These are phyloP conservation scores for Penaeus monodon DNA, from an alignment of 2,888 invertebrate species.

Conservation along the genomic window DNA sequence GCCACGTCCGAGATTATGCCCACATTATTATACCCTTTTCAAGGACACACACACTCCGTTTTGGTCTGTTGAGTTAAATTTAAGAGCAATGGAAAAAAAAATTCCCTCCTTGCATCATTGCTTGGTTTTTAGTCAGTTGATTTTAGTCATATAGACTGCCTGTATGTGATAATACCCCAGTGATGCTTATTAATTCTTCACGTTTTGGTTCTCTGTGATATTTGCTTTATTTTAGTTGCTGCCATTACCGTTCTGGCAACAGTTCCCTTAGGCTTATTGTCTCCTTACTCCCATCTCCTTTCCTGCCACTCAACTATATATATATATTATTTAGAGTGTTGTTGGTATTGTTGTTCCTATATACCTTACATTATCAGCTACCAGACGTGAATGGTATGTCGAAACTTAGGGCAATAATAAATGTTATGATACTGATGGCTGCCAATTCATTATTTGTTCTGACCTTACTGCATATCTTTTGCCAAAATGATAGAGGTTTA, in stretches of 20 bases:
- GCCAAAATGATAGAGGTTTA: not conserved
- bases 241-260: slow-evolving; percentile 57
- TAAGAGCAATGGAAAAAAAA: slow-evolving; percentile 54
- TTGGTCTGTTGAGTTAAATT: slow-evolving; percentile 56
- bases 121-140: slow-evolving; percentile 63
- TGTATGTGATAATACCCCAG: slow-evolving; percentile 62
- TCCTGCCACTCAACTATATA: slow-evolving; percentile 62
- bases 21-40: slow-evolving; percentile 46
- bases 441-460: slow-evolving; percentile 32
- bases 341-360: slow-evolving; percentile 63
- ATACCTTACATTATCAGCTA: slow-evolving; percentile 60
- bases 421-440: slow-evolving; percentile 57
- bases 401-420: slow-evolving; percentile 63
- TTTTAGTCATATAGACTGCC: slow-evolving; percentile 61
- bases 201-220: slow-evolving; percentile 62
- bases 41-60: slow-evolving; percentile 61
- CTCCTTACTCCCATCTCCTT: slow-evolving; percentile 53
- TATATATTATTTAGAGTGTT: slow-evolving; percentile 59
- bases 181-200: slow-evolving; percentile 63
- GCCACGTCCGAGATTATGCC: slow-evolving; percentile 52
- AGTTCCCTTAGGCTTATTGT: slow-evolving; percentile 56
- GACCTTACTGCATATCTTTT: slow-evolving; percentile 12
- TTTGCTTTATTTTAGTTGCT: slow-evolving; percentile 62
- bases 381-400: slow-evolving; percentile 62
- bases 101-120: slow-evolving; percentile 58